Conservation (phyloP, 2,888 invertebrate genomes). For the Portevinia maculata region DNA sequence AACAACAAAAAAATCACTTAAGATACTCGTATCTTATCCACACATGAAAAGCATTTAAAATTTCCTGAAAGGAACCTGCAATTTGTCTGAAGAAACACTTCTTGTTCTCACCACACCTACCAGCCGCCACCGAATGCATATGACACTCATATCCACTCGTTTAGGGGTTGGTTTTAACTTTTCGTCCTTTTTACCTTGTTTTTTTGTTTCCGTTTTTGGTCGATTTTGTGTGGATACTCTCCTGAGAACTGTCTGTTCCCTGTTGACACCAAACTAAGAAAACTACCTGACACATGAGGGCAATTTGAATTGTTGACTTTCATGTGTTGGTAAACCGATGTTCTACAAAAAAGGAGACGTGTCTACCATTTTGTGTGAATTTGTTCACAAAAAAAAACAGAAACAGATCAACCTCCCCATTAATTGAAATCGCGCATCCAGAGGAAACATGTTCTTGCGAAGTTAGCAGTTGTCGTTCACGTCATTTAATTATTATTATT, state of each 20-base stretch:
- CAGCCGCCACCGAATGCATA: background rate
- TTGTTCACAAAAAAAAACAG: constrained; percentile 17
- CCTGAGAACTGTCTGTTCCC: constrained; percentile 47
- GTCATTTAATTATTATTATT: constrained; percentile 42
- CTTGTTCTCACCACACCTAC: background rate
- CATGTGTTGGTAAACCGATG: background rate
- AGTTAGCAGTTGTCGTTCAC: constrained; percentile 8
- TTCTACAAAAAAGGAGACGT: background rate
- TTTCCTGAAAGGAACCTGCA: constrained; percentile 30
- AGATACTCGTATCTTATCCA: background rate
- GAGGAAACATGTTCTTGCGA: constrained; percentile 5
- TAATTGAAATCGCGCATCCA: background rate
- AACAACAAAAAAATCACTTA: constrained; percentile 16
- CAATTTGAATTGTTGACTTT: constrained; percentile 21
- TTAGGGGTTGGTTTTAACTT: constrained; percentile 48
- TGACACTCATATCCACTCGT: constrained; percentile 12
- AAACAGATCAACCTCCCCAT: constrained; percentile 11
- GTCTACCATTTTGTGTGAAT: constrained; percentile 63
- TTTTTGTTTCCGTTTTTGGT: constrained; percentile 1
- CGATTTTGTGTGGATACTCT: constrained; percentile 19
- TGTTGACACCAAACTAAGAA: constrained; percentile 15
- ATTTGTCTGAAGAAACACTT: constrained; percentile 33
- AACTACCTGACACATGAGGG: constrained; percentile 13
- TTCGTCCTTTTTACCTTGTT: constrained; percentile 29
- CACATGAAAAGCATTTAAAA: constrained; percentile 40